A percentile compares a stretch with the other conserved stretches of the same genome.
phyloP scores from a whole-genome alignment of 2,113 vertebrate species.

The Mus spicilegus region DNA sequence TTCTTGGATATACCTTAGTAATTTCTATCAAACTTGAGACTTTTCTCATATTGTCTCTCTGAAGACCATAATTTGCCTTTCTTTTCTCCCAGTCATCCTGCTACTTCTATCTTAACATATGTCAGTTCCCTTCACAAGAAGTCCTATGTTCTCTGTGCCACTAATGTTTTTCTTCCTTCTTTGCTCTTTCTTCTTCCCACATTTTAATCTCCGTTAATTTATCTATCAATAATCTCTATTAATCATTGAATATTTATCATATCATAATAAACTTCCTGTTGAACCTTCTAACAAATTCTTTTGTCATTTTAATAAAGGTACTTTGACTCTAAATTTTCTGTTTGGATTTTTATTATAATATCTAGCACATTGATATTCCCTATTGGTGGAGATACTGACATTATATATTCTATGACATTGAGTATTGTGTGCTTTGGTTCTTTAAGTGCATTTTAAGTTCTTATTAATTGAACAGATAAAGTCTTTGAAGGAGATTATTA shows the following conservation, averaged over 20 bases:
- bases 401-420: neutral
- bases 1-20: neutral
- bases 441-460: neutral
- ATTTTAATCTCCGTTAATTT: neutral
- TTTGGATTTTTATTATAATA: neutral
- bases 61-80: neutral
- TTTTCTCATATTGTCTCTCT: neutral
- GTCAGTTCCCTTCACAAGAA: neutral
- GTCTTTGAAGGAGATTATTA: neutral
- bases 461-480: neutral
- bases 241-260: neutral
- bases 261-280: neutral
- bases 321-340: neutral
- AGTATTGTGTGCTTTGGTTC: neutral
- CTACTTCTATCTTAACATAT: neutral
- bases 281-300: neutral
- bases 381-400: neutral
- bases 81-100: neutral
- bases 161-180: neutral
- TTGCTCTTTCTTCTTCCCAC: neutral
- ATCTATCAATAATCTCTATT: neutral
- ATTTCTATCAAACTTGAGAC: neutral
- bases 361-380: neutral
- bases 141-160: neutral
- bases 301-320: neutral